These are phyloP conservation scores for Ceramica pisi DNA, from an alignment of 2,888 invertebrate species.

Conservation along the genomic window DNA sequence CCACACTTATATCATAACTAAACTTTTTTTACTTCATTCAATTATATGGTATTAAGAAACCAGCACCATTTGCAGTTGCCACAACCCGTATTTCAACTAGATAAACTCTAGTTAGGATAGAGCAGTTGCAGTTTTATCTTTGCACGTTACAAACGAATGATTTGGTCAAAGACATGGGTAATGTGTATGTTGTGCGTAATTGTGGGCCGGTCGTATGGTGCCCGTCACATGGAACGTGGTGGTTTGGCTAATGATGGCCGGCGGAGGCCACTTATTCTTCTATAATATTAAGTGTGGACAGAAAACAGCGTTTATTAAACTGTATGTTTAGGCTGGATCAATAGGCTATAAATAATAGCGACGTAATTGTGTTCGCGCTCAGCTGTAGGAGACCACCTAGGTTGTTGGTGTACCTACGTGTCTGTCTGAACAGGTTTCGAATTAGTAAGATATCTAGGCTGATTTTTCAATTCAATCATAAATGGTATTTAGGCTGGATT, in stretches of 20 bases:
- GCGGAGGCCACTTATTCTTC: conserved; percentile 30
- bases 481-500: too few relatives aligned
- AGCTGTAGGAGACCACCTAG: conserved; percentile 43
- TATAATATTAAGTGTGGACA: conserved; percentile 43
- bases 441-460: background rate
- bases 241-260: conserved; percentile 60
- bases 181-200: conserved; percentile 57
- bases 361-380: conserved; percentile 12
- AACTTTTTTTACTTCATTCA: conserved; percentile 67
- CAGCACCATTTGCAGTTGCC: conserved; percentile 3
- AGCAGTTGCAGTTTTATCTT: background rate
- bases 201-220: conserved; percentile 43
- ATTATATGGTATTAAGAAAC: conserved; percentile 63
- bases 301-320: conserved; percentile 40
- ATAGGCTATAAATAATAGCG: conserved; percentile 31
- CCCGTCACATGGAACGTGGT: conserved; percentile 63
- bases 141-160: conserved; percentile 48
- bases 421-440: background rate
- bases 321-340: conserved; percentile 46
- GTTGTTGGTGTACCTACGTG: background rate
- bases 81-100: conserved; percentile 14
- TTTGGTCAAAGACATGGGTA: conserved; percentile 63
- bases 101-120: conserved; percentile 42
- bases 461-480: too few relatives aligned
- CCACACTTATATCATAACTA: conserved; percentile 67